Conservation (phyloP, 2,797 vertebrate species). For the Bucorvus abyssinicus region DNA sequence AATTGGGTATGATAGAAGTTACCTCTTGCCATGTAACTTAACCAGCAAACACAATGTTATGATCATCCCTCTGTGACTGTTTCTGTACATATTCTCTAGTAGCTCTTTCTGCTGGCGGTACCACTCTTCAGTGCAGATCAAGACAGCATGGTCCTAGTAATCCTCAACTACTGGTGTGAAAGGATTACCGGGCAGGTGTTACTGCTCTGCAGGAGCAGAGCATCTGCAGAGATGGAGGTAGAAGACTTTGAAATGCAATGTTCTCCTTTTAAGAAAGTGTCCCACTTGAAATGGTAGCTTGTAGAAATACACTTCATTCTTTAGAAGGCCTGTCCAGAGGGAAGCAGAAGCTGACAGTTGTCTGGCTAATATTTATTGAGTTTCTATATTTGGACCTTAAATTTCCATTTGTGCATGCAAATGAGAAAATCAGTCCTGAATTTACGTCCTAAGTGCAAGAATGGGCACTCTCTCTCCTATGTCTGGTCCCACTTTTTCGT, state of each 20-base stretch:
- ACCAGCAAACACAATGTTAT: not conserved
- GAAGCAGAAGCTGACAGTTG: not conserved
- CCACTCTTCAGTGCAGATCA: not conserved
- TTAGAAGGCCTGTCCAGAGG: not conserved
- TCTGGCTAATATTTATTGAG: not conserved
- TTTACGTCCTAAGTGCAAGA: not conserved
- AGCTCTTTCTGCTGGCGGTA: not conserved
- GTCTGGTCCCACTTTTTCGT: not conserved
- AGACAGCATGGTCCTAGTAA: not conserved
- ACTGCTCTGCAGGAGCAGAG: not conserved
- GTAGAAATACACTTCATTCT: not conserved
- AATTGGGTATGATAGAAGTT: not conserved
- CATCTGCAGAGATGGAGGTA: not conserved
- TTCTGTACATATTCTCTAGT: not conserved
- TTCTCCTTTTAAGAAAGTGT: not conserved
- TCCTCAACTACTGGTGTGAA: not conserved
- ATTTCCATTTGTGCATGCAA: not conserved
- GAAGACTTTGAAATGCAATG: not conserved
- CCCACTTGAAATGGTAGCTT: not conserved
- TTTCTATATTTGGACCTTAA: not conserved
- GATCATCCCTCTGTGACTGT: not conserved
- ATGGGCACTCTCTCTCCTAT: not conserved
- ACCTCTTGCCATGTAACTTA: not conserved
- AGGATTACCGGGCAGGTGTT: not conserved
- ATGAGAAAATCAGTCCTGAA: not conserved